Conservation (phyloP, 2,888 invertebrate species). For the Plebejus anna region DNA sequence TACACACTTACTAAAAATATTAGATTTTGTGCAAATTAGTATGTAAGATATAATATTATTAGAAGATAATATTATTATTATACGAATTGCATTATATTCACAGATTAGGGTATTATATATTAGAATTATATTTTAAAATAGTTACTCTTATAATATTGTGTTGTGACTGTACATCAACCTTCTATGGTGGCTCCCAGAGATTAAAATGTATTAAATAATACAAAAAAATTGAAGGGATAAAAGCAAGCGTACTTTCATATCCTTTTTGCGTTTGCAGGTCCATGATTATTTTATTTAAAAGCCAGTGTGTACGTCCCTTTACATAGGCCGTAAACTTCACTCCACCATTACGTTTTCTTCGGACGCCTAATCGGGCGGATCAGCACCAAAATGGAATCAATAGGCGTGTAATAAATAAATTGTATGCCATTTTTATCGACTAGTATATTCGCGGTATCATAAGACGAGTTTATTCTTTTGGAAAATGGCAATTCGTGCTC, state of each 20-base stretch:
- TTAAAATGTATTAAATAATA: no score
- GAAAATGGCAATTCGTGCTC: slow-evolving; percentile 38
- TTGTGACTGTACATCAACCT: no score
- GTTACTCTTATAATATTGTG: no score
- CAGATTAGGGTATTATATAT: no score
- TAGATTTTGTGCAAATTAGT: no score
- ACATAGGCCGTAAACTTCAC: background rate
- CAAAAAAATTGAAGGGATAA: background rate
- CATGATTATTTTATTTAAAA: background rate
- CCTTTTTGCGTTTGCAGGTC: background rate
- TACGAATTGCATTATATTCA: no score
- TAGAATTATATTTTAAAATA: no score
- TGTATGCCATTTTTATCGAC: slow-evolving; percentile 31
- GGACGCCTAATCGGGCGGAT: slow-evolving; percentile 1
- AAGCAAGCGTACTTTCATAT: background rate
- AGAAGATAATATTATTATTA: no score
- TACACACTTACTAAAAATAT: background rate
- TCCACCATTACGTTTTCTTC: slow-evolving; percentile 11
- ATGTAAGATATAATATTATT: no score
- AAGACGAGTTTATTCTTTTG: slow-evolving; percentile 33
- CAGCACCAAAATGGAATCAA: slow-evolving; percentile 26
- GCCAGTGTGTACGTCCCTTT: background rate
- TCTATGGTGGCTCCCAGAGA: no score
- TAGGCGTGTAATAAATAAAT: slow-evolving; percentile 31
- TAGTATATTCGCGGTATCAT: slow-evolving; percentile 32